Conservation (phyloP, 2,888 invertebrate species). For the Priocnemis perturbator region DNA sequence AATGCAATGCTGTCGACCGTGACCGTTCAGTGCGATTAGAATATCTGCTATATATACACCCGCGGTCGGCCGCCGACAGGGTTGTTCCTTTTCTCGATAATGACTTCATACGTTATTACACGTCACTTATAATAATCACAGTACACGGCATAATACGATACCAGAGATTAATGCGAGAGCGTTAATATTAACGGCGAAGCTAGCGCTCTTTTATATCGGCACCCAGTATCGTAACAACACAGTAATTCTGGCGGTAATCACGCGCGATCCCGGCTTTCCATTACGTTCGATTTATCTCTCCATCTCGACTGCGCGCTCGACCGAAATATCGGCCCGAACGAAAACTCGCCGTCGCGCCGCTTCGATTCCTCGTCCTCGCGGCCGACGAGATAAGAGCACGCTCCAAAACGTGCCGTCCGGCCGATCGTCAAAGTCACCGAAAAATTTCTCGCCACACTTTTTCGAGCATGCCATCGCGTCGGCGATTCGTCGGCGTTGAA, state of each 20-base stretch:
- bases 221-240: too few relatives aligned
- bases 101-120: too few relatives aligned
- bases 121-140: too few relatives aligned
- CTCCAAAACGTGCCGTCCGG: not conserved
- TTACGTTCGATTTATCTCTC: not conserved
- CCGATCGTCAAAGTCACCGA: too few relatives aligned
- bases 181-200: slow-evolving; percentile 7
- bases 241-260: not conserved
- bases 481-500: not conserved
- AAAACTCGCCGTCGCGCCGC: not conserved
- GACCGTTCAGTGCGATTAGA: too few relatives aligned
- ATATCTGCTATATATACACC: too few relatives aligned
- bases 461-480: not conserved
- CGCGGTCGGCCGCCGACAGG: too few relatives aligned
- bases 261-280: not conserved
- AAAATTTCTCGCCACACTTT: too few relatives aligned
- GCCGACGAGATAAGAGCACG: not conserved
- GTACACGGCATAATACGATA: too few relatives aligned
- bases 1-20: too few relatives aligned
- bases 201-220: not conserved
- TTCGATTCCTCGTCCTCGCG: not conserved
- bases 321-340: slow-evolving; percentile 4
- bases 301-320: not conserved
- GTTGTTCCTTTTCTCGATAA: too few relatives aligned
- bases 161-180: too few relatives aligned